Conservation (phyloP, 2,888 invertebrate species). For the Lymantria dispar region DNA sequence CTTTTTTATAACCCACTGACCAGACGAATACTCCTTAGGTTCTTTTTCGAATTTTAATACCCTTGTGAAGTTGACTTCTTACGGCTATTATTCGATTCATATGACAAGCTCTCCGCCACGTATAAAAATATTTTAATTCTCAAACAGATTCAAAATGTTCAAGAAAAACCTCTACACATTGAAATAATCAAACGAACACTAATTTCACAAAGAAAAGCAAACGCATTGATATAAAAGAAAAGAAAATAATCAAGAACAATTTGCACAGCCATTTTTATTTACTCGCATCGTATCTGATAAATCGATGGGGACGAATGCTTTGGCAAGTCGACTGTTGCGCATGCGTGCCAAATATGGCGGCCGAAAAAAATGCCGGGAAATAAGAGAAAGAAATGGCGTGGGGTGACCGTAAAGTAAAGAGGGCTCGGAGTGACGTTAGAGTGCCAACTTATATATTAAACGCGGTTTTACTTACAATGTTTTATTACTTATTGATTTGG, state of each 20-base stretch:
- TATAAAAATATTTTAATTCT: too few species aligned
- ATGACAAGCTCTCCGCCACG: too few species aligned
- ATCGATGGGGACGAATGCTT: constrained; percentile 61
- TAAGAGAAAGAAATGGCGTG: constrained; percentile 75
- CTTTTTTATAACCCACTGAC: too few species aligned
- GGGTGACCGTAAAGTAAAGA: constrained; percentile 54
- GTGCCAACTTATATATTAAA: constrained; percentile 17
- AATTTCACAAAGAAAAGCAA: not conserved
- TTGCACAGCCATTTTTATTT: constrained; percentile 58
- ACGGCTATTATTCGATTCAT: too few species aligned
- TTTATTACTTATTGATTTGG: not conserved
- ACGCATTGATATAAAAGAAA: constrained; percentile 19
- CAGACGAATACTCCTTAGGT: too few species aligned
- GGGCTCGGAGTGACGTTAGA: constrained; percentile 44
- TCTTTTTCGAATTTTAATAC: too few species aligned
- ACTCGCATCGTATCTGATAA: constrained; percentile 56
- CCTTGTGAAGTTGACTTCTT: too few species aligned
- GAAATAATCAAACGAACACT: not conserved
- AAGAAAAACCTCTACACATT: too few species aligned
- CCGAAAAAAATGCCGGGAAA: constrained; percentile 73
- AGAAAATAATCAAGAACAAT: constrained; percentile 39
- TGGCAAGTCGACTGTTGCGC: constrained; percentile 50
- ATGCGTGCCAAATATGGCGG: constrained; percentile 76
- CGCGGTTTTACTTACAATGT: constrained; percentile 21
- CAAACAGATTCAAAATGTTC: too few species aligned